Evolutionary conservation across 2,888 invertebrate genomes (phyloP).

Genomic region (Tetranychus piercei): DNA sequence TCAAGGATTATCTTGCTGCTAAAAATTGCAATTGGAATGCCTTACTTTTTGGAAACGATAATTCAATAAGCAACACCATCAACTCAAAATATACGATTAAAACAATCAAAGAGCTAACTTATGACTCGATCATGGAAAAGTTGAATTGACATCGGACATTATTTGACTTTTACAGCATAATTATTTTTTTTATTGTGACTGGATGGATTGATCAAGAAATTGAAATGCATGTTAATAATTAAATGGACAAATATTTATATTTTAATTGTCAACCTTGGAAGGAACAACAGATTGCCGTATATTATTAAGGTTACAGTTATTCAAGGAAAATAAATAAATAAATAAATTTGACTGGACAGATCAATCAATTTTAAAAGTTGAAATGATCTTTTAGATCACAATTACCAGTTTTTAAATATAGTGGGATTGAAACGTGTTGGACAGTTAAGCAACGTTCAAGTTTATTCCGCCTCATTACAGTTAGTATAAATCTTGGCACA

Average conservation of each 20-base stretch:
- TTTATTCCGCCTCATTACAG: slow-evolving; percentile 48
- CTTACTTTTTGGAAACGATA: slow-evolving; percentile 30
- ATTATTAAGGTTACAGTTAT: too few relatives aligned
- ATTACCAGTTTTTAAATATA: too few relatives aligned
- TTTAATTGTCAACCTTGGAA: neutral
- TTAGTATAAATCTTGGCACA: slow-evolving; percentile 65
- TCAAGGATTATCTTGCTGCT: slow-evolving; percentile 60
- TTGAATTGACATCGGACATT: too few relatives aligned
- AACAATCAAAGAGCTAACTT: neutral
- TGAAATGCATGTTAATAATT: neutral
- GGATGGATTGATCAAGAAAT: neutral
- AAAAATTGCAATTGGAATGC: slow-evolving; percentile 56
- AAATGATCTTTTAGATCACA: too few relatives aligned
- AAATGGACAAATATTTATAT: too few relatives aligned
- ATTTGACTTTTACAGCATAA: too few relatives aligned
- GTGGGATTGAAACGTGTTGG: too few relatives aligned
- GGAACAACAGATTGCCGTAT: neutral
- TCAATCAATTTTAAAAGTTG: too few relatives aligned
- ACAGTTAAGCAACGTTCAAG: neutral
- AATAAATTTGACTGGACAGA: neutral
- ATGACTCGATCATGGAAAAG: too few relatives aligned
- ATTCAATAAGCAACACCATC: neutral
- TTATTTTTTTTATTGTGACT: too few relatives aligned
- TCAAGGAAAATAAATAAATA: neutral
- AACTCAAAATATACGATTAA: neutral